Percentiles rank a stretch among this genome's conserved stretches.
Evolutionary conservation across 2,888 invertebrate genomes (phyloP).

Genomic region (Conchocele bisecta): DNA sequence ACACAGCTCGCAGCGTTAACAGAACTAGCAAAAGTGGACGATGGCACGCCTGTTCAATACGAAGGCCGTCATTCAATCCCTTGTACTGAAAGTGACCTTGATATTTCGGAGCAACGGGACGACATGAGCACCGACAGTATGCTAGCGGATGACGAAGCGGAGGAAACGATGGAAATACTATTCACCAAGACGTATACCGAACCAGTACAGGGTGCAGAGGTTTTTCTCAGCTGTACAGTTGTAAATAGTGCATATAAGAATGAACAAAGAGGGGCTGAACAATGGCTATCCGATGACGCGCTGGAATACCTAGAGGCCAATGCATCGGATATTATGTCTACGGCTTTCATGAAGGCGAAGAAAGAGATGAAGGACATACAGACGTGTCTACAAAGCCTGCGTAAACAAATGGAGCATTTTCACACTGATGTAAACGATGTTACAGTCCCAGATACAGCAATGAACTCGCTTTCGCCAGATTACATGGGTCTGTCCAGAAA

Average conservation of each 20-base stretch:
- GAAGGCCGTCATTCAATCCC: slow-evolving; percentile 55
- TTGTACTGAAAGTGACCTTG: slow-evolving; percentile 74
- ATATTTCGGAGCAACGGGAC: slow-evolving; percentile 74
- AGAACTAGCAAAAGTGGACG: slow-evolving; percentile 35
- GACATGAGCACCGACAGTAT: slow-evolving; percentile 74
- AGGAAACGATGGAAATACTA: slow-evolving; percentile 67
- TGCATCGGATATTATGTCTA: slow-evolving; percentile 64
- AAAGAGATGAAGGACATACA: slow-evolving; percentile 78
- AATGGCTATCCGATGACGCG: slow-evolving; percentile 60
- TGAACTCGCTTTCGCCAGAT: slow-evolving; percentile 54
- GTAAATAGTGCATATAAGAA: slow-evolving; percentile 57
- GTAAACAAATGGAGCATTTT: slow-evolving; percentile 74
- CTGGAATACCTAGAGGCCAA: slow-evolving; percentile 60
- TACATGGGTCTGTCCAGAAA: slow-evolving; percentile 45
- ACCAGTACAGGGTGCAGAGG: slow-evolving; percentile 60
- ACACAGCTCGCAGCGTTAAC: slow-evolving; percentile 42
- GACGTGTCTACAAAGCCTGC: slow-evolving; percentile 70
- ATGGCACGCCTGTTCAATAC: slow-evolving; percentile 36
- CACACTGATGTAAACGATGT: slow-evolving; percentile 68
- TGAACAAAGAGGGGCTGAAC: slow-evolving; percentile 39
- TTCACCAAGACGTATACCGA: slow-evolving; percentile 73
- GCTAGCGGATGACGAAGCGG: slow-evolving; percentile 77
- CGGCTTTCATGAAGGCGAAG: slow-evolving; percentile 72
- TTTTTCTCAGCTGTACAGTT: slow-evolving; percentile 58
- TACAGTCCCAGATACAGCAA: slow-evolving; percentile 39